Evolutionary conservation across 2,797 vertebrate genomes (phyloP), one percentile per base, ranked within the genome.

Genomic region (Echeneis naucrates): DNA sequence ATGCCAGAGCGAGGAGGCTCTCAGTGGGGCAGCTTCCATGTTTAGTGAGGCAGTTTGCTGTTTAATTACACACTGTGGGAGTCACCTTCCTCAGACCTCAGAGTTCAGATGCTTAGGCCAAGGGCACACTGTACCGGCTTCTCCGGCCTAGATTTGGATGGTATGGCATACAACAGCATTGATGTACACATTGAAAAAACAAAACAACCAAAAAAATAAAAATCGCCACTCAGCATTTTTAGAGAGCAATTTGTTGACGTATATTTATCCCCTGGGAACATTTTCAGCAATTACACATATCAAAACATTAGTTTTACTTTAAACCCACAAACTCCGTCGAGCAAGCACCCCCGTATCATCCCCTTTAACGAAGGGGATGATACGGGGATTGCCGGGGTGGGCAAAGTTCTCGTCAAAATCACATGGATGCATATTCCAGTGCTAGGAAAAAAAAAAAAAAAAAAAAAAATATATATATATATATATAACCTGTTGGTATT

Each of bases 21-120:
- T 75, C 87, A 83, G 88, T 83, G 72, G 88, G 91, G 80, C 70
- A 77, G 88, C 86, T 2, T 72, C 74, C 87, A 87, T 92, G 86
- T 93, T 93, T 92, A 92, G 88, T 84, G 85, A 91, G 87, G 77
- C 87, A 89, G 92, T 94, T 94, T 94, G 90, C 91, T 90, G 91
- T 92, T 92, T 94, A 93, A 93, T 94, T 93, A 92, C 87, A 90
- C 89, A 78, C 91, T 83, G 90, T 91, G 91, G 90, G 92, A 94
- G 90, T 94, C 91, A 94, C 93, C 93, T 94, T 94, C 86, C 74
- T 80, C 77, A 84, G 77, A 89, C 91, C 84, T 87, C 79, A 0
- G 68, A 72, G 76, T 84, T 88, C 85, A 86, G 57, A 76, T 1
- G 33, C 56, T 74, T 45, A 60, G 83, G 80, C 87, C 82, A 84